Base-by-base conservation (phyloP, 2,888 invertebrate species). In the Flexamia atlantica region DNA sequence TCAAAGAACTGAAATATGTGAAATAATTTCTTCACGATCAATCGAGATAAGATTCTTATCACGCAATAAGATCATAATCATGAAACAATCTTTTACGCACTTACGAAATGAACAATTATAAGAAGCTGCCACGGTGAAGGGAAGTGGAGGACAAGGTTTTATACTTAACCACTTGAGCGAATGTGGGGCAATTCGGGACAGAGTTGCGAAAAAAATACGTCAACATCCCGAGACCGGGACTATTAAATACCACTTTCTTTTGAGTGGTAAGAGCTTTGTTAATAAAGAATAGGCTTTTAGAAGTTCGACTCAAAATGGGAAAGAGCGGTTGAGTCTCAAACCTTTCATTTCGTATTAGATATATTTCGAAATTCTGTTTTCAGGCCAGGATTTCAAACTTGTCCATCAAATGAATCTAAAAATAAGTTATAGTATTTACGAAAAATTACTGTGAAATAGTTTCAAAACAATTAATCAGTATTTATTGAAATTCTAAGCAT, bases 101-200 rank as follows among this genome's bases (percentile, higher is more conserved):
- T 17, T 46, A 46, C 46, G 46, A 12, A 46, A 46, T 46, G 46
- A 12, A 12, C 3, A 46, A 17, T 9, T 17, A 12, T 46, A 17
- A 46, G 46, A 46, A 46, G 17, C 10, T 46, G 12, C 7, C 46
- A 17, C 9, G 9, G 36, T 36, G 36, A 36, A 36, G 57, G 57
- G 23, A 20, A 23, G 23, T 23, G 7, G 57, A 1, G 57, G 23
- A 57, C 57, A 57, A 23, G 57, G 57, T 12, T 57, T 57, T 57
- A 23, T 57, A 57, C 57, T 57, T 23, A 57, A 23, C 57, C 57
- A 23, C 57, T 23, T 57, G 57, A 57, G 23, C 23, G 57, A 57
- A 23, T n/a, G 20, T 57, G 20, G 57, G 57, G 23, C 57, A 57
- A 57, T 57, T 20, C 23, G 20, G 57, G 57, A 57, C 57, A 23